Evolutionary conservation across 2,113 vertebrate species (phyloP).

Genomic region (Polyodon spathula): DNA sequence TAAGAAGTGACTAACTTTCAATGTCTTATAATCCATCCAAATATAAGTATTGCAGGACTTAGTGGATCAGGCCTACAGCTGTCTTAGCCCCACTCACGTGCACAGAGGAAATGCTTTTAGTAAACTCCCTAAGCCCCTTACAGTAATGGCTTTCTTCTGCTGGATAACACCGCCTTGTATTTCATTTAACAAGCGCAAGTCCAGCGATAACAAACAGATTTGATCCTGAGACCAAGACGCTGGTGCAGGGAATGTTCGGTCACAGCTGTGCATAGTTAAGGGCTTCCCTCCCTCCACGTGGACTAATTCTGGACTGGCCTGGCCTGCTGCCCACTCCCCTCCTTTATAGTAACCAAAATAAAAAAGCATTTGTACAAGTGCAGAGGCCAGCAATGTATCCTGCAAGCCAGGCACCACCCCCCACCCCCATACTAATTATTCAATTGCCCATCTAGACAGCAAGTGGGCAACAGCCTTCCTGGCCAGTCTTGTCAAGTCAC

Average conservation of each 20-base stretch:
- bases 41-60: slow-evolving; percentile 21
- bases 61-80: not conserved
- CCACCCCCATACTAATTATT: slow-evolving; percentile 9
- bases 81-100: slow-evolving; percentile 25
- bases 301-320: slow-evolving; percentile 22
- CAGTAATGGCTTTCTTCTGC: slow-evolving; percentile 17
- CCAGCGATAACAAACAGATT: slow-evolving; percentile 14
- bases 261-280: slow-evolving; percentile 20
- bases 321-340: slow-evolving; percentile 8
- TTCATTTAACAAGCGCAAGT: slow-evolving; percentile 28
- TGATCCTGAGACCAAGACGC: slow-evolving; percentile 16
- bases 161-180: slow-evolving; percentile 20
- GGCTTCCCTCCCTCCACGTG: slow-evolving; percentile 9
- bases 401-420: slow-evolving; percentile 5
- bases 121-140: slow-evolving; percentile 20
- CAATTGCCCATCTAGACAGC: slow-evolving; percentile 10
- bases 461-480: not conserved
- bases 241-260: slow-evolving; percentile 12
- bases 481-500: not conserved
- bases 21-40: slow-evolving; percentile 37
- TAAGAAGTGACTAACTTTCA: slow-evolving; percentile 29
- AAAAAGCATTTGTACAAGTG: slow-evolving; percentile 17
- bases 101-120: slow-evolving; percentile 26
- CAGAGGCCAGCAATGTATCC: slow-evolving; percentile 8
- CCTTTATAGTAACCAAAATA: slow-evolving; percentile 15